Evolutionary conservation across 1,140 invertebrate species (phyloP).

Genomic region (Camponotus floridanus): DNA sequence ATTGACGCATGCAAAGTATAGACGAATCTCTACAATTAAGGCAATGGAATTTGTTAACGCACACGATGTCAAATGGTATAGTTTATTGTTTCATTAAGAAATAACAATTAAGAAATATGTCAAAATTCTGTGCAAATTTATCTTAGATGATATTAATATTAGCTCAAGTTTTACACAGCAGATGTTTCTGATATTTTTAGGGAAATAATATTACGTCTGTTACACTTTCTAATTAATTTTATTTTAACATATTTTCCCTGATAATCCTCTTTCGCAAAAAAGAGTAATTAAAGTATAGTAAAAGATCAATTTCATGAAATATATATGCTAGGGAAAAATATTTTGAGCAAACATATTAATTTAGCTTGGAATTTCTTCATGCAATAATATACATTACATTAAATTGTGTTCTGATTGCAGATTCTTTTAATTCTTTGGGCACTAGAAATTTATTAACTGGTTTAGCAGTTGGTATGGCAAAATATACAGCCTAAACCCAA

Average conservation of each 20-base stretch:
- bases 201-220: slow-evolving; percentile 2
- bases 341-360: slow-evolving; percentile 16
- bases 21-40: not conserved
- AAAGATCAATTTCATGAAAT: not conserved
- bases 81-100: not conserved
- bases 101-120: not conserved
- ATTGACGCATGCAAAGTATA: not conserved
- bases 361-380: not conserved
- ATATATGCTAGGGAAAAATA: not conserved
- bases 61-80: not conserved
- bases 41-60: not conserved
- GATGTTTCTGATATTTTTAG: not conserved
- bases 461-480: slow-evolving; percentile 39
- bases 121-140: not conserved
- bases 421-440: slow-evolving; percentile 65
- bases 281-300: too few species aligned
- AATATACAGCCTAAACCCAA: slow-evolving; percentile 46
- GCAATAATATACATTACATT: not conserved
- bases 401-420: slow-evolving; percentile 67
- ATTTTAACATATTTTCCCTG: not conserved
- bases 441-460: slow-evolving; percentile 61
- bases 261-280: not conserved
- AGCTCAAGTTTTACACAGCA: not conserved
- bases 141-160: not conserved
- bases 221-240: not conserved